Evolutionary conservation across 2,113 vertebrate species (phyloP).

Genomic region (Heterocephalus glaber): DNA sequence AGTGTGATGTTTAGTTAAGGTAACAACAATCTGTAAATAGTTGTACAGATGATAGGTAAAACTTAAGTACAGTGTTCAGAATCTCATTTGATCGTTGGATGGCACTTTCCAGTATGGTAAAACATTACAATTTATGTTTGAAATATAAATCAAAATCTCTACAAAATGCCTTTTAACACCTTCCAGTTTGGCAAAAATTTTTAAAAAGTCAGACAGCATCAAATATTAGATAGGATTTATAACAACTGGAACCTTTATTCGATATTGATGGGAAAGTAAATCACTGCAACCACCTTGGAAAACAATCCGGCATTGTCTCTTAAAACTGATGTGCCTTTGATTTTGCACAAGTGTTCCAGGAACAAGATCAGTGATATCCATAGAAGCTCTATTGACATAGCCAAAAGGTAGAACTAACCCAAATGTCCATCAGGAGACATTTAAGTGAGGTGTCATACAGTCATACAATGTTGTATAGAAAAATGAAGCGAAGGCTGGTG

Average conservation of each 20-base stretch:
- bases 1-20: not conserved
- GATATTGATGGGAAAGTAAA: not conserved
- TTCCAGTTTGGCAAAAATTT: not conserved
- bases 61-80: conserved; percentile 3
- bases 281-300: conserved; percentile 7
- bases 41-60: not conserved
- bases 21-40: conserved; percentile 8
- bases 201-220: not conserved
- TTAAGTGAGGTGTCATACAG: not conserved
- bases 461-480: not conserved
- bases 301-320: not conserved
- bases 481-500: not conserved
- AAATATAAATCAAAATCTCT: conserved; percentile 36
- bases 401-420: not conserved
- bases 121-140: not conserved
- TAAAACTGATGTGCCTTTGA: not conserved
- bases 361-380: not conserved
- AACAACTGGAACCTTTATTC: conserved; percentile 40
- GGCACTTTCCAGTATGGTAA: not conserved
- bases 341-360: not conserved
- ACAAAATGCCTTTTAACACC: conserved; percentile 6
- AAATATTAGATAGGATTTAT: not conserved
- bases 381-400: not conserved
- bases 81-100: conserved; percentile 22
- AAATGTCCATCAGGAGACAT: not conserved